phyloP scores from a whole-genome alignment of 2,797 vertebrate genomes.

The Neosilurus mollespiculum region DNA sequence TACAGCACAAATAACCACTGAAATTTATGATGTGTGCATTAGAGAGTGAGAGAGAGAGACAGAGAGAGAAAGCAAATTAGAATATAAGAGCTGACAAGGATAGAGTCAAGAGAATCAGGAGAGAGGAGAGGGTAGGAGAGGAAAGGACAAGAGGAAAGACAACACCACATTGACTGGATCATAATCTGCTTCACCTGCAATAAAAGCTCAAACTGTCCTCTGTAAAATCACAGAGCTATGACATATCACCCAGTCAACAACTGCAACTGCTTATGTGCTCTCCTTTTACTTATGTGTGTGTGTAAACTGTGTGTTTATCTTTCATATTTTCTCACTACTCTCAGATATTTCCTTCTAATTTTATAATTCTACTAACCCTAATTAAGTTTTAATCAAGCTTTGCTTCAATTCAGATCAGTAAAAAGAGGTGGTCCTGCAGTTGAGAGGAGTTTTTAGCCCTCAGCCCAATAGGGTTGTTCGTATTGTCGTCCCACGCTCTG shows the following conservation, averaged over 20 bases:
- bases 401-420: not conserved
- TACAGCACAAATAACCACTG: not conserved
- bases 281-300: not conserved
- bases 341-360: not conserved
- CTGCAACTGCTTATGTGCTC: not conserved
- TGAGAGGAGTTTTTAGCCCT: not conserved
- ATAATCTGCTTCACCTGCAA: conserved; percentile 4
- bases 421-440: not conserved
- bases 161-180: not conserved
- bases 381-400: conserved; percentile 9
- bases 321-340: not conserved
- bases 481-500: too few relatives aligned
- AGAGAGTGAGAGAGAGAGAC: not conserved
- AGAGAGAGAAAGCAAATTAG: not conserved
- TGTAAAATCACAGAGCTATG: conserved; percentile 10
- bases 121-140: not conserved
- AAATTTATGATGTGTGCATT: not conserved
- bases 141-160: not conserved
- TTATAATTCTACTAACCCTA: not conserved
- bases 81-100: not conserved
- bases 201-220: conserved; percentile 15
- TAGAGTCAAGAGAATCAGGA: not conserved
- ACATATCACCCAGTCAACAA: conserved; percentile 4
- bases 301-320: not conserved
- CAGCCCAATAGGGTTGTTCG: too few relatives aligned